Evolutionary conservation across 1,140 invertebrate species (phyloP).

Genomic region (Diuraphis noxia): DNA sequence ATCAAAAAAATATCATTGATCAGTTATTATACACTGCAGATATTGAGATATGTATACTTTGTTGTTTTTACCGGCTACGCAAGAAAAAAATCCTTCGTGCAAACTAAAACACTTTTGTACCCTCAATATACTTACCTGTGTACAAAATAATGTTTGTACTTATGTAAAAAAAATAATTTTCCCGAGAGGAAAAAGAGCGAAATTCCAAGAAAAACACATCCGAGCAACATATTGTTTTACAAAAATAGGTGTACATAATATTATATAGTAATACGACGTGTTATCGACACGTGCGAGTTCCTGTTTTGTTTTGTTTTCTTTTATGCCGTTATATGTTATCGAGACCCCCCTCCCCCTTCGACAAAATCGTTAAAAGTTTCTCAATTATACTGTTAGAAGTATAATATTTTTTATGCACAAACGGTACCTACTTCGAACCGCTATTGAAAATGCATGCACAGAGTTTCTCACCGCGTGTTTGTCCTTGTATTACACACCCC

Average conservation of each 20-base stretch:
- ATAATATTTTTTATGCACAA: not conserved
- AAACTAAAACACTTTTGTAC: not conserved
- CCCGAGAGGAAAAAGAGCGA: not conserved
- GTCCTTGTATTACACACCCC: not conserved
- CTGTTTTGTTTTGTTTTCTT: not conserved
- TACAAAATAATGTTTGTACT: not conserved
- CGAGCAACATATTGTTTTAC: not conserved
- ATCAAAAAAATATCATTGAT: not conserved
- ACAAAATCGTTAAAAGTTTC: not conserved
- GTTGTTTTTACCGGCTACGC: not conserved
- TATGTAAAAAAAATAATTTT: not conserved
- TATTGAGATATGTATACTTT: not conserved
- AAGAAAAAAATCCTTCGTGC: not conserved
- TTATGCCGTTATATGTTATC: not conserved
- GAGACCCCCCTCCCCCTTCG: not conserved
- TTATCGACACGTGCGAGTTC: not conserved
- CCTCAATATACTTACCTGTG: not conserved
- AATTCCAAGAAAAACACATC: not conserved
- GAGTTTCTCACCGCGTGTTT: not conserved
- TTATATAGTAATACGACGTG: not conserved
- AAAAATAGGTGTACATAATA: not conserved
- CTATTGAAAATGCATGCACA: not conserved
- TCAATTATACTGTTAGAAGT: not conserved
- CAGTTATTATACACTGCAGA: not conserved
- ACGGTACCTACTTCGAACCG: not conserved